A percentile compares a stretch with the other conserved stretches of the same genome.
Evolutionary conservation across 1,140 invertebrate species (phyloP).

Genomic region (Cardiocondyla obscurior): DNA sequence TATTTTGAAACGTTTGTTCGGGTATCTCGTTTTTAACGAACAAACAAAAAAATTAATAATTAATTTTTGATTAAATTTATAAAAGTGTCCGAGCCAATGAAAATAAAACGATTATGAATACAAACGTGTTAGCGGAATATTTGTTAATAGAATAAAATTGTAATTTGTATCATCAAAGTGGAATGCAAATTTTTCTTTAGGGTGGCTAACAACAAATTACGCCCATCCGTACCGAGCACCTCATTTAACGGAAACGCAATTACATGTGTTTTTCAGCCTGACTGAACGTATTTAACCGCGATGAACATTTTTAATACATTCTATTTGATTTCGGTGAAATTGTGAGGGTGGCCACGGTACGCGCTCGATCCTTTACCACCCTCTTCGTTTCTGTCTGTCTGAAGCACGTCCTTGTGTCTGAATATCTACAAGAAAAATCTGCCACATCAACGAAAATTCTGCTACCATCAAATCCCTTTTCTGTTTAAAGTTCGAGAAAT

Average conservation of each 20-base stretch:
- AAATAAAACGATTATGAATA: neutral
- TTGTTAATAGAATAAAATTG: neutral
- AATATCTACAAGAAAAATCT: slow-evolving; percentile 27
- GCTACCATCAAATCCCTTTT: neutral
- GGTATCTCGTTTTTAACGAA: neutral
- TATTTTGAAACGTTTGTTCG: neutral
- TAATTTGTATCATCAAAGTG: neutral
- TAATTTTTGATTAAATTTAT: neutral
- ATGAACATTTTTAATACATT: neutral
- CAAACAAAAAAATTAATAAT: neutral
- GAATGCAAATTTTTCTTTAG: neutral
- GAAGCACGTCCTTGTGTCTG: slow-evolving; percentile 3
- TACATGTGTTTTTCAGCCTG: neutral
- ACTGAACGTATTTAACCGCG: neutral
- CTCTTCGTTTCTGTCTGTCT: neutral
- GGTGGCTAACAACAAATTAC: neutral
- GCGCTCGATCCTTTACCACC: neutral
- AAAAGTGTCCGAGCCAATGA: neutral
- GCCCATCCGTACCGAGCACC: neutral
- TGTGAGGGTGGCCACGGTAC: neutral
- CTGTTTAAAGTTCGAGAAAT: neutral
- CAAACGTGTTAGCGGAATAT: too few species aligned
- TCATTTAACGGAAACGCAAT: neutral
- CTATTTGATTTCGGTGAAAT: neutral
- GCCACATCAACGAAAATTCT: slow-evolving; percentile 7